Evolutionary conservation across 2,113 vertebrate genomes (phyloP).

Genomic region (Hoplias malabaricus): DNA sequence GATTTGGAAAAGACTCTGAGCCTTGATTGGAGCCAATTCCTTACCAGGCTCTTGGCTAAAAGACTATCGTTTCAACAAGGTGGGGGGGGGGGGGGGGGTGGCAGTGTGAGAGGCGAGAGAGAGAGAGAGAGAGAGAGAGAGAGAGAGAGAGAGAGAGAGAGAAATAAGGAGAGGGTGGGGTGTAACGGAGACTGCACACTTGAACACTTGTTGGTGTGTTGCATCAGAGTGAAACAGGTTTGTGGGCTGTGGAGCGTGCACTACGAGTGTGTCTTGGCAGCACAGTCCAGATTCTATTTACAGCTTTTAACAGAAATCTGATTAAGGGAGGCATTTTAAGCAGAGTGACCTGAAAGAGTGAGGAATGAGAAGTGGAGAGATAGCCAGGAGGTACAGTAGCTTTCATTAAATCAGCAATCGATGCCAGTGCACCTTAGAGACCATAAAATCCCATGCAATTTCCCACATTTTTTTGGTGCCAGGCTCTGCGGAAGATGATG

Average conservation of each 20-base stretch:
- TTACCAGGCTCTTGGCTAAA: conserved; percentile 19
- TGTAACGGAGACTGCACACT: conserved; percentile 16
- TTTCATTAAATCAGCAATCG: conserved; percentile 77
- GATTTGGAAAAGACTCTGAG: conserved; percentile 4
- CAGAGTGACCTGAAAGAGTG: conserved; percentile 68
- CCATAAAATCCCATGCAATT: conserved; percentile 64
- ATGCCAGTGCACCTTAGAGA: conserved; percentile 68
- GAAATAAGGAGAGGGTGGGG: background rate
- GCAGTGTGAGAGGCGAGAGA: conserved; percentile 3
- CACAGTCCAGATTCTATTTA: conserved; percentile 66
- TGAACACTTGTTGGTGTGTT: conserved; percentile 31
- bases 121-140: background rate
- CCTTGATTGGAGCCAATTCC: conserved; percentile 40
- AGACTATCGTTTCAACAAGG: conserved; percentile 16
- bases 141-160: background rate
- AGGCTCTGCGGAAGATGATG: conserved; percentile 41
- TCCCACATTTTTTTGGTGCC: conserved; percentile 60
- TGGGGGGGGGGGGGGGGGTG: background rate
- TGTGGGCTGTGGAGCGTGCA: conserved; percentile 19
- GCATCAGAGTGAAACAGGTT: conserved; percentile 33
- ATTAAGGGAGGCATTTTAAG: conserved; percentile 76
- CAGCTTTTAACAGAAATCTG: conserved; percentile 74
- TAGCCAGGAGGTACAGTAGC: conserved; percentile 62
- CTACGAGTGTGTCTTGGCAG: conserved; percentile 61
- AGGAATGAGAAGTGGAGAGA: conserved; percentile 58